phyloP scores from a whole-genome alignment of 2,888 invertebrate species.

The Formica aserva region DNA sequence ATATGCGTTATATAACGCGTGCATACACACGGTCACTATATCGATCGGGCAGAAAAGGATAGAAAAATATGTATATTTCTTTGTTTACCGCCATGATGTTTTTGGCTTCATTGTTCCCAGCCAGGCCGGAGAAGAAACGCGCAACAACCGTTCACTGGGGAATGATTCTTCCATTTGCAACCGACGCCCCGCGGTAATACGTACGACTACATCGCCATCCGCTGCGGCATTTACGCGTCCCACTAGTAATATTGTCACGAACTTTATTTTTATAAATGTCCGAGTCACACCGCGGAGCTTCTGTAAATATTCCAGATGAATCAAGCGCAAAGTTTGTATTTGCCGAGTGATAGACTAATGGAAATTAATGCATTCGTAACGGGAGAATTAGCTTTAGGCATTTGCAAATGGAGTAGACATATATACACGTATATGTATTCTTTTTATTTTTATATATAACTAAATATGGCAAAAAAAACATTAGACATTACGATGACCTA shows the following conservation, averaged over 20 bases:
- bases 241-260: slow-evolving; percentile 36
- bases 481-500: background rate
- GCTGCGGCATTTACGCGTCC: slow-evolving; percentile 43
- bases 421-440: background rate
- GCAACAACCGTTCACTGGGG: slow-evolving; percentile 3
- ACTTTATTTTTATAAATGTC: slow-evolving; percentile 46
- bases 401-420: background rate
- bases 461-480: slow-evolving; percentile 4
- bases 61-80: slow-evolving; percentile 42
- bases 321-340: slow-evolving; percentile 2
- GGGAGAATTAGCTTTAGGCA: background rate
- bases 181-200: slow-evolving; percentile 30
- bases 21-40: slow-evolving; percentile 1
- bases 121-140: slow-evolving; percentile 23
- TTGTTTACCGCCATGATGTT: slow-evolving; percentile 58
- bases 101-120: slow-evolving; percentile 31
- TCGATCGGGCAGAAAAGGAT: slow-evolving; percentile 1
- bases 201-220: slow-evolving; percentile 28
- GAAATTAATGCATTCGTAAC: slow-evolving; percentile 5
- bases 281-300: background rate
- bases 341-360: slow-evolving; percentile 11
- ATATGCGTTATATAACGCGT: background rate
- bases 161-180: slow-evolving; percentile 54
- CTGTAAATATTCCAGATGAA: slow-evolving; percentile 14
- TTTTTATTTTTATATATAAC: background rate